Evolutionary conservation across 2,797 vertebrate genomes (phyloP).

Genomic region (Paguma larvata): DNA sequence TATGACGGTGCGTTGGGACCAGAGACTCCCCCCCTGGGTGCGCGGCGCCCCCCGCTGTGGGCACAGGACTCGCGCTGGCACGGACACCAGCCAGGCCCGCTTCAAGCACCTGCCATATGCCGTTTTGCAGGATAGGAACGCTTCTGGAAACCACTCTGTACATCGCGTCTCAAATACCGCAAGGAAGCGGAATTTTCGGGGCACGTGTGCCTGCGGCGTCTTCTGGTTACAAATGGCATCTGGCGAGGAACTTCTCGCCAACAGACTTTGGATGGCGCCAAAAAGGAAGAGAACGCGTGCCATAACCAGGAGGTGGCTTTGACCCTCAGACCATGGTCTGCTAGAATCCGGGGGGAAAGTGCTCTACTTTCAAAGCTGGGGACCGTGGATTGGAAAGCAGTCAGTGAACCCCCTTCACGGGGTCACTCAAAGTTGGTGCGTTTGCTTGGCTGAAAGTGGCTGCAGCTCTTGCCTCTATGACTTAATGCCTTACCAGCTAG

Average conservation of each 20-base stretch:
- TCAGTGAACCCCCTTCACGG: neutral
- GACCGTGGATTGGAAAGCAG: neutral
- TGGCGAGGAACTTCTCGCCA: neutral
- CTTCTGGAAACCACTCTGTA: neutral
- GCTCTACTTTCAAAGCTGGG: neutral
- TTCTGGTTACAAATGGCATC: neutral
- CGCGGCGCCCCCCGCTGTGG: rapidly evolving
- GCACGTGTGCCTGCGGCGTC: neutral
- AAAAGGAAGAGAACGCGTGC: neutral
- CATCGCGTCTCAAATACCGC: neutral
- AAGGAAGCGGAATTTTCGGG: neutral
- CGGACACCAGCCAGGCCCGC: neutral
- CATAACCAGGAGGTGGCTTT: neutral
- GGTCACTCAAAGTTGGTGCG: neutral
- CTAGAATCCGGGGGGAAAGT: neutral
- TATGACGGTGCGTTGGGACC: neutral
- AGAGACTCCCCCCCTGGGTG: rapidly evolving
- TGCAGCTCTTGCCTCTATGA: no score
- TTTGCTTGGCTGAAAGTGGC: no score
- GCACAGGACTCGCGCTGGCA: rapidly evolving
- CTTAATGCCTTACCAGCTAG: neutral
- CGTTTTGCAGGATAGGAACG: rapidly evolving
- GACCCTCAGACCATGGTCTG: neutral
- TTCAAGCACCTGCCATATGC: neutral
- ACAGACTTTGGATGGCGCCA: neutral